Evolutionary conservation across 2,888 invertebrate species (phyloP), one percentile per base, ranked within the genome.

Genomic region (Erebia aethiops): DNA sequence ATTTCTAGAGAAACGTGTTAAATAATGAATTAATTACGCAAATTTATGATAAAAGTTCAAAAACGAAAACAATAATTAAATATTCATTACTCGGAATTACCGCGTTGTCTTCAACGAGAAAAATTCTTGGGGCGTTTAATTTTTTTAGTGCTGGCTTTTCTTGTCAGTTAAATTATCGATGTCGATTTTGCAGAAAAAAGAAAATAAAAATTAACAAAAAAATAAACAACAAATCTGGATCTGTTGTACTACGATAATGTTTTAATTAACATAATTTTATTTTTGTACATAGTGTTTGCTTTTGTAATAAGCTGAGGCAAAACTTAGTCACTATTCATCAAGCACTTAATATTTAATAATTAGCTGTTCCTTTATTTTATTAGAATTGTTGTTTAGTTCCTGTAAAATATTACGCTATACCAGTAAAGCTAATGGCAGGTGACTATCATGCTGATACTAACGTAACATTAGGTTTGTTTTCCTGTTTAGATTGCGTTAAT

Each of bases 81-180:
- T 89, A 90, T 90, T 90, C 89, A 90, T 91, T 89, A 88, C 81
- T 75, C 75, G 80, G 82, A 86, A 88, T 90, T 89, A 89, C 84
- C 85, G 82, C 84, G 81, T 84, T 85, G 84, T 82, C 78, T 82
- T 81, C 75, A 70, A 72, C 76, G 77, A 73, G 75, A 75, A 79
- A 81, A 84, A 84, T 80, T 84, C 82, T 77, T 74, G 72, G 78
- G 79, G 60, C 67, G 69, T 78, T 77, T 74, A 76, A 75, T 75
- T 76, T 82, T 84, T 82, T n/a, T 57, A 57, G 56, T 21, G 56
- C 73, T 71, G 58, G 72, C 14, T 35, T 64, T 2, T 16, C 26
- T 14, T 26, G 52, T 10, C 9, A 1, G 1, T 16, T 7, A 21
- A 11, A 10, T 21, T 68, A 56, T 72, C 71, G 72, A 71, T 69